A percentile compares a stretch with the other conserved stretches of the same genome.
Evolutionary conservation across 2,113 vertebrate genomes (phyloP).

Genomic region (Pachyramphus minor): DNA sequence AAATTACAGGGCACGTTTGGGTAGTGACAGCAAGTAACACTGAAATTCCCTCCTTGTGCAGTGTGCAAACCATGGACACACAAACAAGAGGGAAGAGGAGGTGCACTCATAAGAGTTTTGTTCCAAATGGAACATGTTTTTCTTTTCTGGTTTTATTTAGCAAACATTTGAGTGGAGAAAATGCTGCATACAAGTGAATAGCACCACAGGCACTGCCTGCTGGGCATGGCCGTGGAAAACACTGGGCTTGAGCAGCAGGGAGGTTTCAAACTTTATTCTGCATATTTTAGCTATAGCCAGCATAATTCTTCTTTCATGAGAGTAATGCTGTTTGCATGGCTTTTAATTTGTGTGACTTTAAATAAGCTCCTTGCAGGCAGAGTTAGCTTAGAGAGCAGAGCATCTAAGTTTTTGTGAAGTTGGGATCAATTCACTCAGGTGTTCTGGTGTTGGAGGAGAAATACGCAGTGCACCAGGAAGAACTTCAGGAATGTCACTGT

Average conservation of each 20-base stretch:
- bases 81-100: not conserved
- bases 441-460: not conserved
- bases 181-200: not conserved
- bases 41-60: not conserved
- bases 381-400: not conserved
- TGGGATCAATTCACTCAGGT: not conserved
- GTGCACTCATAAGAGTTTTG: not conserved
- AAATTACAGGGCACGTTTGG: not conserved
- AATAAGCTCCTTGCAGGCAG: not conserved
- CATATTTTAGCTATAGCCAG: not conserved
- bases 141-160: not conserved
- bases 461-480: not conserved
- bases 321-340: not conserved
- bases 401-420: not conserved
- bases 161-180: not conserved
- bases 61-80: not conserved
- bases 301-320: not conserved
- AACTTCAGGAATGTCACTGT: not conserved
- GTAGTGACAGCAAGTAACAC: not conserved
- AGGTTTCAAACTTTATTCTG: not conserved
- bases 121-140: not conserved
- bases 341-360: not conserved
- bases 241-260: not conserved
- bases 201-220: not conserved
- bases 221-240: not conserved